A percentile compares a stretch with the other conserved stretches of the same genome.
phyloP scores from a whole-genome alignment of 2,888 invertebrate species.

The Athalia circularis region DNA sequence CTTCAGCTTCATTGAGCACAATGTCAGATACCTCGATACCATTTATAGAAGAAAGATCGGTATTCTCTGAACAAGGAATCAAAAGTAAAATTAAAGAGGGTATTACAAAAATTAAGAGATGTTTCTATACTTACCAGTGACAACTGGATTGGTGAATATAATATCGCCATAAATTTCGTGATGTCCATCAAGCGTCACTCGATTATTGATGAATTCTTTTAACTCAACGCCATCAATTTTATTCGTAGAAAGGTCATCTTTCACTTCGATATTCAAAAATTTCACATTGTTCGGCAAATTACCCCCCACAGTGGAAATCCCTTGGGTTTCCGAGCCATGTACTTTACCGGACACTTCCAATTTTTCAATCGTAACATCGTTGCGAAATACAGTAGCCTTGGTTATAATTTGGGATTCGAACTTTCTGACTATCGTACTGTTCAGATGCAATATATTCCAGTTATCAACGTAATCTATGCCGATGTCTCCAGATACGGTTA shows the following conservation, averaged over 20 bases:
- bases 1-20: constrained; percentile 52
- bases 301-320: constrained; percentile 50
- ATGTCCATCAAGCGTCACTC: constrained; percentile 57
- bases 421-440: constrained; percentile 58
- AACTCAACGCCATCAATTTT: constrained; percentile 61
- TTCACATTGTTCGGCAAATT: constrained; percentile 55
- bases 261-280: constrained; percentile 58
- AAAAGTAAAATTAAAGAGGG: neutral
- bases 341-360: constrained; percentile 49
- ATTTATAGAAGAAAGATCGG: constrained; percentile 55
- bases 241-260: constrained; percentile 50
- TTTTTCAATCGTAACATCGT: constrained; percentile 52
- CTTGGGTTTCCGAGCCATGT: constrained; percentile 54
- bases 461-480: constrained; percentile 57
- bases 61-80: constrained; percentile 51
- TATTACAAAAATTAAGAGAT: neutral
- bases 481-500: constrained; percentile 57
- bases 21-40: constrained; percentile 57
- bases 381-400: constrained; percentile 55
- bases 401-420: constrained; percentile 50
- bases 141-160: constrained; percentile 59
- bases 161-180: constrained; percentile 55
- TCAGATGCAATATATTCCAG: constrained; percentile 58
- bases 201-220: constrained; percentile 59
- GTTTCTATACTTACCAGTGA: constrained; percentile 55